Evolutionary conservation across 2,113 vertebrate genomes (phyloP).

Genomic region (Pterocles orientalis): DNA sequence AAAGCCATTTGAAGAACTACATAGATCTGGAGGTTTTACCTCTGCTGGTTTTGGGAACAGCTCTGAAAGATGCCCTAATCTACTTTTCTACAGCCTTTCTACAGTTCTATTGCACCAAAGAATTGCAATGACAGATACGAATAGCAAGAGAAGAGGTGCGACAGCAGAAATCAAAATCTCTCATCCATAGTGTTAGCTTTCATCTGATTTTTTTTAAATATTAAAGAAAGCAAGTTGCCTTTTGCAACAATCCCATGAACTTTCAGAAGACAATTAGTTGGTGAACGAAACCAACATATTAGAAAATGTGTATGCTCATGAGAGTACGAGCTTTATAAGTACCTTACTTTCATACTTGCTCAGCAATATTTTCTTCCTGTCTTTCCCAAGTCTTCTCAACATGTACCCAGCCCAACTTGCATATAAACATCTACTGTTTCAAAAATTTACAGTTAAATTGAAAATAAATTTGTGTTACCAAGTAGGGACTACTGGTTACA

Average conservation of each 20-base stretch:
- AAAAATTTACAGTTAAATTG: not conserved
- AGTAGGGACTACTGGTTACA: not conserved
- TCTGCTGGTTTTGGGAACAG: not conserved
- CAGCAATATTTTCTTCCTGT: not conserved
- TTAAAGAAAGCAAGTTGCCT: not conserved
- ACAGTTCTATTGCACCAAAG: not conserved
- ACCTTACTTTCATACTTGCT: not conserved
- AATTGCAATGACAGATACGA: not conserved
- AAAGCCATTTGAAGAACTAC: not conserved
- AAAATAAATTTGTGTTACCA: not conserved
- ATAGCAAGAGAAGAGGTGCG: not conserved
- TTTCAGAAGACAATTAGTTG: not conserved
- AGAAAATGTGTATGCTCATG: not conserved
- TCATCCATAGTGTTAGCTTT: not conserved
- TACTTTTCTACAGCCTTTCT: not conserved
- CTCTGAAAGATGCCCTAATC: not conserved
- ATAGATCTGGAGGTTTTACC: not conserved
- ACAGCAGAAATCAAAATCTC: not conserved
- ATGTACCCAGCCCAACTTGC: not conserved
- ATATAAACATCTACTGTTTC: not conserved
- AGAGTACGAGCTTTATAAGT: not conserved
- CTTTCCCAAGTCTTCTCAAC: not conserved
- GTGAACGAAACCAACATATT: not conserved
- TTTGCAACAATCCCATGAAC: not conserved
- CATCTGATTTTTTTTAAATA: not conserved